Percentiles rank a stretch among this genome's conserved stretches.
These are phyloP conservation scores for Plodia interpunctella DNA, from an alignment of 1,140 invertebrate species.

Conservation along the genomic window DNA sequence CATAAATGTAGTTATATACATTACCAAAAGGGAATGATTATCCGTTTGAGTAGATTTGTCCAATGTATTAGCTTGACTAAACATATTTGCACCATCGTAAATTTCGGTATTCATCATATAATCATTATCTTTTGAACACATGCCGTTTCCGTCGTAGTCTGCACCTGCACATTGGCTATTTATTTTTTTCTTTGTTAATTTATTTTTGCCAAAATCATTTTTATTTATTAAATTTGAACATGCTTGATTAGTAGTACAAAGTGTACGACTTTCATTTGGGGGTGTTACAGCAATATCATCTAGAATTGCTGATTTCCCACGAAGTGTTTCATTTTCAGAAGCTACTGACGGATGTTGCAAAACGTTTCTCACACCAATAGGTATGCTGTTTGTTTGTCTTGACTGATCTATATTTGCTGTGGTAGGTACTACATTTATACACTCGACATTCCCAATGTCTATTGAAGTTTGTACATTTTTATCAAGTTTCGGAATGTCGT, in stretches of 20 bases:
- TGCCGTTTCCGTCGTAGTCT: too few species aligned
- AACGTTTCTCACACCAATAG: neutral
- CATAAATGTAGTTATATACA: neutral
- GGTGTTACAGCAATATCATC: neutral
- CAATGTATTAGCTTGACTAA: neutral
- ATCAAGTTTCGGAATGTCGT: neutral
- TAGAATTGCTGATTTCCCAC: neutral
- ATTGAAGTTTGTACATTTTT: conserved; percentile 1
- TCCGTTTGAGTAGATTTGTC: neutral
- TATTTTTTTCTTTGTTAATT: neutral
- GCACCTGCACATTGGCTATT: neutral
- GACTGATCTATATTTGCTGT: neutral
- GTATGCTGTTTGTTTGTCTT: neutral
- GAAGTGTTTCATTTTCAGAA: neutral
- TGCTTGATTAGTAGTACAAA: too few species aligned
- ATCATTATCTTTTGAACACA: too few species aligned
- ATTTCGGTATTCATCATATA: neutral
- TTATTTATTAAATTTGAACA: neutral
- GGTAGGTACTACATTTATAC: neutral
- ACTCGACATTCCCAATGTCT: neutral
- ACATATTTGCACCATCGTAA: neutral
- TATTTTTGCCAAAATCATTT: neutral
- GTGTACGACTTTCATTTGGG: neutral
- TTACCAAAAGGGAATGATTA: neutral
- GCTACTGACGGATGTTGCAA: neutral